Conservation (phyloP, 2,797 vertebrate genomes). For the Smutsia temminckii region DNA sequence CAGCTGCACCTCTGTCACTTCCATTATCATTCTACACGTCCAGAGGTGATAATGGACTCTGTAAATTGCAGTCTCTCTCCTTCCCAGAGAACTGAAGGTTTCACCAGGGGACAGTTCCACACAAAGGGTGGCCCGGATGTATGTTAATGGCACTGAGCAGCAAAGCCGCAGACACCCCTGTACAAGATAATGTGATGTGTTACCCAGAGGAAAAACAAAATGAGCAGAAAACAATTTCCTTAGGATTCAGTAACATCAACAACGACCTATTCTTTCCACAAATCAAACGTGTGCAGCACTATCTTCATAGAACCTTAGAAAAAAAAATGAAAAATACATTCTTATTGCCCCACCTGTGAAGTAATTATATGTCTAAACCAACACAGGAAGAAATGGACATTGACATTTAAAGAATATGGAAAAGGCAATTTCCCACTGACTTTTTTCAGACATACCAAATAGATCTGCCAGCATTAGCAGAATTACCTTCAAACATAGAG, state of each 20-base stretch:
- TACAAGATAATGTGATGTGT: slow-evolving; percentile 62
- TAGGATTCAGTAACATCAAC: slow-evolving; percentile 71
- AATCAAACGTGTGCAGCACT: not conserved
- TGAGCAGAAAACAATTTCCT: slow-evolving; percentile 68
- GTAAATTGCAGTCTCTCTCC: slow-evolving; percentile 87
- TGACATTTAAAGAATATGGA: not conserved
- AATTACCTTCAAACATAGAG: slow-evolving; percentile 30
- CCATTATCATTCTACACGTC: slow-evolving; percentile 90
- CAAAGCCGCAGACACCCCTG: slow-evolving; percentile 65
- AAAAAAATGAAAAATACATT: not conserved
- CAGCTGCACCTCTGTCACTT: slow-evolving; percentile 92
- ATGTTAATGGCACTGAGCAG: slow-evolving; percentile 80
- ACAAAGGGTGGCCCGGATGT: slow-evolving; percentile 83
- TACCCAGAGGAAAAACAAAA: slow-evolving; percentile 59
- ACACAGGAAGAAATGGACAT: not conserved
- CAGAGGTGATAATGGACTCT: slow-evolving; percentile 92
- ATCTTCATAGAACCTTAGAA: not conserved
- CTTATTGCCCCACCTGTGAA: not conserved
- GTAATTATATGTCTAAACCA: not conserved
- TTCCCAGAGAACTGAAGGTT: slow-evolving; percentile 83
- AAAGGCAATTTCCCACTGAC: not conserved
- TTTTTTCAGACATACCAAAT: not conserved
- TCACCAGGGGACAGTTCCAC: slow-evolving; percentile 83
- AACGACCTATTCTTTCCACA: slow-evolving; percentile 4
- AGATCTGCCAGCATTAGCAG: not conserved